These are phyloP conservation scores for Schizaphis graminum DNA, from an alignment of 2,888 invertebrate genomes.

Conservation along the genomic window DNA sequence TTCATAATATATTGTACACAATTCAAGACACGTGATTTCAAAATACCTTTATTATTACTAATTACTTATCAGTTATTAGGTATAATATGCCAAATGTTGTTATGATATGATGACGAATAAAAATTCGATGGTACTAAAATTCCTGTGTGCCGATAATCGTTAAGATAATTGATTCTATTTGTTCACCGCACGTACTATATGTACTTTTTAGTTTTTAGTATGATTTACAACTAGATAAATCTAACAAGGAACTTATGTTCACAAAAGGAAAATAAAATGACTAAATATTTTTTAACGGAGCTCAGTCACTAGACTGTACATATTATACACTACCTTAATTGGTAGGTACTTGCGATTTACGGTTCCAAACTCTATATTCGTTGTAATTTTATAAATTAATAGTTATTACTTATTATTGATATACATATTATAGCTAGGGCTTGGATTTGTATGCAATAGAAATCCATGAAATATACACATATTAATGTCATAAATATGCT, in stretches of 20 bases:
- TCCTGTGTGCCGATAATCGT: neutral
- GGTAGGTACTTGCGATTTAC: neutral
- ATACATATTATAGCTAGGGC: no score
- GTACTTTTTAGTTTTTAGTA: neutral
- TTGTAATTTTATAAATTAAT: no score
- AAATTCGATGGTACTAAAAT: constrained; percentile 14
- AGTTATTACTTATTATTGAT: neutral
- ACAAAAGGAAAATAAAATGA: neutral
- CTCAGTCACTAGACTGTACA: neutral
- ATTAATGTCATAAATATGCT: no score
- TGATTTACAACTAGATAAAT: neutral
- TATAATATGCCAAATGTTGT: neutral
- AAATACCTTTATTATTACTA: neutral
- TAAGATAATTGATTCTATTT: neutral
- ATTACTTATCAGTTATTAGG: neutral
- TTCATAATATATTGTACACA: neutral
- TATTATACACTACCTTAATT: neutral
- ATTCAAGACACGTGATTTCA: neutral
- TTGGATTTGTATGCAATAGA: no score
- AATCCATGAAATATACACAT: no score
- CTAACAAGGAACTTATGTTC: neutral
- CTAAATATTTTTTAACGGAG: neutral
- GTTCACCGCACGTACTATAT: neutral
- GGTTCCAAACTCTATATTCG: neutral
- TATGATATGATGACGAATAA: neutral